Evolutionary conservation across 2,113 vertebrate species (phyloP), one percentile per base, ranked within the genome.

Genomic region (Ascaphus truei): DNA sequence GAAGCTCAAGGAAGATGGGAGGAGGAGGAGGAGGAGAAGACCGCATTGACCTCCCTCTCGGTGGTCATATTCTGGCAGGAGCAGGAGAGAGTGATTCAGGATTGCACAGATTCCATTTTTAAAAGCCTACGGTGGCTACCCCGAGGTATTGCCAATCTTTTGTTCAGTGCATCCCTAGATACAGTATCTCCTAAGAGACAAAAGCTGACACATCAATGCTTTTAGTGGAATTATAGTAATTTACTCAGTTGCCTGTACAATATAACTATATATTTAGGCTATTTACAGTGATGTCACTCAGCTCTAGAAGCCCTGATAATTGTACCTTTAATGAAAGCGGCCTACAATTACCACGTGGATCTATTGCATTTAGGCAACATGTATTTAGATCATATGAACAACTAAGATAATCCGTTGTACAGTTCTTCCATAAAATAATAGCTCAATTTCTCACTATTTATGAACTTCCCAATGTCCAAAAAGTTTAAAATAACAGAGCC

Each of bases 261-360:
- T 51, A 33, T 26, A 39, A 50, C 45, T 59, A 59, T 58, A 47
- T 60, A 60, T 67, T 67, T 68, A 68, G 33, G 22, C 64, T 67
- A 56, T 67, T 68, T 68, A 22, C 20, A 22, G 41, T 15, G 22
- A 50, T 39, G 55, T 22, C 56, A 33, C 41, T 57, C 10, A 47
- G 27, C 43, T 36, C 29, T 48, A 68, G 15, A 59, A 23, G 15
- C 41, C 5, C 41, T 36, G 41, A 10, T 51, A 68, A 68, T 68
- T 59, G 56, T 51, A 68, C 43, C 55, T 29, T 59, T 51, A 30
- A 16, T 59, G 31, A n/a, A 68, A 58, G 22, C 20, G 9, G 55
- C 22, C 59, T 50, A 68, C 36, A 58, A 59, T 59, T 50, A 50
- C 23, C 45, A 50, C 43, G 51, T 36, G 29, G 11, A 59, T 59